Evolutionary conservation across 1,140 invertebrate genomes (phyloP).

Genomic region (Drosophila virilis): DNA sequence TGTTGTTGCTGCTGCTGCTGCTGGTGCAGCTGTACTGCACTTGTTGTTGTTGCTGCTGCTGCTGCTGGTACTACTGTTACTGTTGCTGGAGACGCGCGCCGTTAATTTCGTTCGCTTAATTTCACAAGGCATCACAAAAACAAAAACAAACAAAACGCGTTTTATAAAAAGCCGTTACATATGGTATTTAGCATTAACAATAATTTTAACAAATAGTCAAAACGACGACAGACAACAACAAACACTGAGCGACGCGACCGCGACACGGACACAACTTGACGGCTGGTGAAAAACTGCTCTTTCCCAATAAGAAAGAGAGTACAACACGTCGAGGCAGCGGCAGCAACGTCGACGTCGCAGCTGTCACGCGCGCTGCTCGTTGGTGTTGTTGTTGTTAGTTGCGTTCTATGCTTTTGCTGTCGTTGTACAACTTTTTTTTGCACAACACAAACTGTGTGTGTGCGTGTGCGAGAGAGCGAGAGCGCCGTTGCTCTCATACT

Average conservation of each 20-base stretch:
- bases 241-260: constrained; percentile 44
- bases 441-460: constrained; percentile 20
- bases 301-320: constrained; percentile 55
- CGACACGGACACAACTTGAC: constrained; percentile 52
- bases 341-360: constrained; percentile 41
- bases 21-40: constrained; percentile 20
- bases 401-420: constrained; percentile 44
- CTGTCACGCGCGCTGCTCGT: constrained; percentile 43
- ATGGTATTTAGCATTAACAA: constrained; percentile 23
- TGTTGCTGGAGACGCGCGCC: constrained; percentile 18
- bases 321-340: constrained; percentile 35
- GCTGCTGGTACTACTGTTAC: constrained; percentile 1
- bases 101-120: constrained; percentile 23
- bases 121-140: constrained; percentile 22
- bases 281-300: constrained; percentile 57
- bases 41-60: constrained; percentile 20
- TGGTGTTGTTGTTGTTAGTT: constrained; percentile 38
- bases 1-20: constrained; percentile 12
- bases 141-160: constrained; percentile 17
- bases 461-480: constrained; percentile 27
- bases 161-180: constrained; percentile 16
- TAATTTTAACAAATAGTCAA: constrained; percentile 37
- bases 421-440: constrained; percentile 40
- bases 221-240: constrained; percentile 28
- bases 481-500: constrained; percentile 39